Base-by-base conservation (phyloP, 2,797 vertebrate species). In the Pseudocheirus occidentalis region DNA sequence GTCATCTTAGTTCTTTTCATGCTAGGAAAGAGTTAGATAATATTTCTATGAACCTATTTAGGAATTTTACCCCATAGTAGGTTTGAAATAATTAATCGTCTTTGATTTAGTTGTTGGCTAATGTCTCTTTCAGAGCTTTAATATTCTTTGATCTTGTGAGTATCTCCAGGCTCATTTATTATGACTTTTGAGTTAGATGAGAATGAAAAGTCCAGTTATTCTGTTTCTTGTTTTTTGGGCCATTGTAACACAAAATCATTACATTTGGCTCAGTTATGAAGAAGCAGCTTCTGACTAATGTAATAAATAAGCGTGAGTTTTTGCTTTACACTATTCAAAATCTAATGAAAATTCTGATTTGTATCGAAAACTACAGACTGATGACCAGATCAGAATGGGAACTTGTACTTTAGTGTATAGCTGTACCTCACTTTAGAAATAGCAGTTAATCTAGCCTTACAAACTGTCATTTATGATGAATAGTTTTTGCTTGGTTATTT, bases 1-100 rank as follows among this genome's bases (percentile, higher is more conserved):
- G 46, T 87, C 73, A 96, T 93, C n/a, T 4, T 91, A 40, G 81
- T 66, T 94, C 54, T 87, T 93, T 87, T 95, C 40, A 93, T 95
- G 94, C 93, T 52, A 95, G 73, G 57, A 4, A 91, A 92, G 28
- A 93, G 92, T 90, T 59, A 95, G 87, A 95, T 93, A 55, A 92
- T 96, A 95, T 95, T 95, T 50, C 29, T 53, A 1, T 55, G 52
- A 54, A n/a, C 34, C 52, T 55, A 55, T 16, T 31, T 34, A 53
- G 90, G 52, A 90, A 34, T 53, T 90, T 53, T 90, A 90, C 1
- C 54, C 40, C 54, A n/a, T 12, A 54, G 54, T 29, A 14, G 89
- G 3, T 90, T 90, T 13, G 24, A 90, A 54, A 54, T 55, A 29
- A 14, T 55, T 90, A 53, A 52, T 53, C 13, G 53, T 52, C n/a